Base-by-base conservation (phyloP, 2,797 vertebrate species). In the Dallia pectoralis region DNA sequence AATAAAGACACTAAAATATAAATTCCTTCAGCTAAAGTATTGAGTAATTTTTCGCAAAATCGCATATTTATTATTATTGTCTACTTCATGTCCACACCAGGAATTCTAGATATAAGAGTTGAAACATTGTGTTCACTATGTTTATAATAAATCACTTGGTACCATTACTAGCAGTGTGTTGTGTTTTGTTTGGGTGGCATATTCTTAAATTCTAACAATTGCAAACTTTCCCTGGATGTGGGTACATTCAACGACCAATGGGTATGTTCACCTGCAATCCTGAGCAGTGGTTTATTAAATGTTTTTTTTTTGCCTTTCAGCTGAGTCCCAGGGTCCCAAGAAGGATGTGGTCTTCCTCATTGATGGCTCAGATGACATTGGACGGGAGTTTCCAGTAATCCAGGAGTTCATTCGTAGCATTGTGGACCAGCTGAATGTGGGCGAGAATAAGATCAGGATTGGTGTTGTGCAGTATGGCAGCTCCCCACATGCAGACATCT, bases 311-410 rank as follows among this genome's bases (percentile, higher is more conserved):
- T 22, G 9, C 75, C 18, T 85, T 91, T 74, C 74, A 93, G 91
- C 73, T 25, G 86, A 86, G 48, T 74, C 80, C 0, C 83, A 88
- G 33, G 91, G 92, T 22, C 89, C 93, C 3, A 88, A 89, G 80
- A 97, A 96, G 79, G 97, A 99, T 7, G 81, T 99, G n/a, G 89
- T 99, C 74, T 99, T 99, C 87, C 90, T 99, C 67, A 89, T 99
- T 0, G 98, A 99, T 61, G 96, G 97, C 76, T 98, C 98, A 0
- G 93, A 95, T 22, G 91, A 88, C 1, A 93, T 95, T 83, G 92
- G 95, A 81, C 89, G 83, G 3, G 93, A 95, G 69, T 99, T 98
- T 80, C 86, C 94, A 22, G 89, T 96, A 53, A 86, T 99, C 79
- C 93, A 94, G 72, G 92, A 93, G 1, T 98, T 99, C 75, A 85